Evolutionary conservation across 2,113 vertebrate species (phyloP), one percentile per base, ranked within the genome.

Genomic region (Cyprinodon tularosa): DNA sequence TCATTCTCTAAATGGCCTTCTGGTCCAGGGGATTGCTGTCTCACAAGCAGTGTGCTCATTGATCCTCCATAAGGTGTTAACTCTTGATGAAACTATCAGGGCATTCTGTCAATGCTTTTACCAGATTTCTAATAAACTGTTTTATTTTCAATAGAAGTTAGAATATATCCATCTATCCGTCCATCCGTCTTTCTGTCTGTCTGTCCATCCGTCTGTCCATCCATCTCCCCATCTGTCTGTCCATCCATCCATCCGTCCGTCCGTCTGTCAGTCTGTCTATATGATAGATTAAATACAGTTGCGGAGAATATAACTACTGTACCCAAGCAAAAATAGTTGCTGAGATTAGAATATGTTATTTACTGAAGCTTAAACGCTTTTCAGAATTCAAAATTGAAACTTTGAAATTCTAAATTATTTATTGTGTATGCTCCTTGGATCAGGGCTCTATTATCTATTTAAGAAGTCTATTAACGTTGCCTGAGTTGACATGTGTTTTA

Each of bases 1-100:
- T 82, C 84, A 74, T 73, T 77, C 67, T 88, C 62, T 85, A 90
- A 89, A 87, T 76, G 84, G 75, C 77, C 84, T 91, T 67, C 62
- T 69, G 79, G 73, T 88, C 53, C 67, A 86, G 63, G 74, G 73
- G 88, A 85, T 84, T 78, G 60, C 62, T 85, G 22, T 62, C 29
- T 39, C 60, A 50, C 72, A 47, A 65, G 67, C 12, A 63, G 57
- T 77, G 45, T 13, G 20, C 47, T 45, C 82, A 90, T 85, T 84
- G 76, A 92, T 92, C 80, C 67, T 75, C 71, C 72, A 53, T 38
- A 63, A 80, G 72, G 71, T 57, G 78, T 85, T 83, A 77, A 50
- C 68, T 69, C 72, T 53, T 86, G 77, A 88, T 82, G 66, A 79
- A 88, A 84, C 70, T 74, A 72, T 71, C 63, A 37, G 29, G 50